Evolutionary conservation across 2,113 vertebrate species (phyloP).

Genomic region (Megaptera novaeangliae): DNA sequence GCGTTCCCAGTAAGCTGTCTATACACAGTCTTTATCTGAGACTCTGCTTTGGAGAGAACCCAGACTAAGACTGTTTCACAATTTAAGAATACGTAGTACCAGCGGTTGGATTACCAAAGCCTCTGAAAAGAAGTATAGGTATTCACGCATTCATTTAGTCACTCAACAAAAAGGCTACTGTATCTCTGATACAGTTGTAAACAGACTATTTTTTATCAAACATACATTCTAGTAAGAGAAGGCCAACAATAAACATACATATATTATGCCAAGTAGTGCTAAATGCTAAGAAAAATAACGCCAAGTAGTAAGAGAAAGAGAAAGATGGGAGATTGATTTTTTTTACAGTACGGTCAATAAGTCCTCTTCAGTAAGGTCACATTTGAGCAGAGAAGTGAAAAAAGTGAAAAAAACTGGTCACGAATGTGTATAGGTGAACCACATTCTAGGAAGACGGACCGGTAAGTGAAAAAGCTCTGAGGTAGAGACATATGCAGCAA

Average conservation of each 20-base stretch:
- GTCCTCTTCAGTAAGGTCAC: neutral
- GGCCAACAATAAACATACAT: neutral
- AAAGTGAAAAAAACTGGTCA: neutral
- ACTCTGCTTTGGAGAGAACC: neutral
- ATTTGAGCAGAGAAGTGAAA: neutral
- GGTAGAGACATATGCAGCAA: accelerated
- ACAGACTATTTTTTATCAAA: neutral
- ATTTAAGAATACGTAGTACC: neutral
- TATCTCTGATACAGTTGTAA: neutral
- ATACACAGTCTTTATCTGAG: neutral
- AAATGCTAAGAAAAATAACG: neutral
- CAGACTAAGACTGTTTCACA: neutral
- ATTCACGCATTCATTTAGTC: neutral
- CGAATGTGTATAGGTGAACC: neutral
- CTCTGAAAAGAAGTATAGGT: neutral
- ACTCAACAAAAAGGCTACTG: neutral
- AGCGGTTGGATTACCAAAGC: neutral
- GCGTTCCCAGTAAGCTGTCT: neutral
- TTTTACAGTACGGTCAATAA: neutral
- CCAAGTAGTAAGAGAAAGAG: neutral
- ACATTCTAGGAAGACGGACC: neutral
- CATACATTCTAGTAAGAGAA: neutral
- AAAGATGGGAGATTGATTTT: neutral
- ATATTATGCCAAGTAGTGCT: neutral
- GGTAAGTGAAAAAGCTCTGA: neutral